Conservation (phyloP, 2,113 vertebrate species). For the Equus przewalskii region DNA sequence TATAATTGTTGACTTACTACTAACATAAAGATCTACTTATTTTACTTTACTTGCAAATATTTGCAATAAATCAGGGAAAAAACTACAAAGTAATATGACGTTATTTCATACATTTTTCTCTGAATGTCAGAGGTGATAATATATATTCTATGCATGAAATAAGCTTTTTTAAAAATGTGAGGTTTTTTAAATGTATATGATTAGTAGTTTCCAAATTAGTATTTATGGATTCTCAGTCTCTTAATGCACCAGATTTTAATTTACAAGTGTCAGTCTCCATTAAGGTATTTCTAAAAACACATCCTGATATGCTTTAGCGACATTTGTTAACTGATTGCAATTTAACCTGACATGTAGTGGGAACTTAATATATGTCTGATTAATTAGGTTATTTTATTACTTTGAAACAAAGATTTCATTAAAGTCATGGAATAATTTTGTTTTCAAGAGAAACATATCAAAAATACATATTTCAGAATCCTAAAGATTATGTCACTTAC, state of each 20-base stretch:
- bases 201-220: not conserved
- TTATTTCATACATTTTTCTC: not conserved
- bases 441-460: not conserved
- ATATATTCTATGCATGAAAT: not conserved
- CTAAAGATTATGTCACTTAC: not conserved
- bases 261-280: not conserved
- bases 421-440: not conserved
- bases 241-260: not conserved
- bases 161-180: not conserved
- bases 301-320: not conserved
- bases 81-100: not conserved
- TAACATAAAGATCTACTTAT: not conserved
- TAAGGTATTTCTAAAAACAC: not conserved
- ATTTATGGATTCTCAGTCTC: not conserved
- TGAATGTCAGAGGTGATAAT: not conserved
- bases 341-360: not conserved
- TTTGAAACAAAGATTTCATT: not conserved
- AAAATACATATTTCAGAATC: not conserved
- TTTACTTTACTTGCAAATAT: not conserved
- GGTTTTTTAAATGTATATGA: not conserved
- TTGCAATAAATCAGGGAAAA: not conserved
- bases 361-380: not conserved
- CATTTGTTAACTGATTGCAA: not conserved
- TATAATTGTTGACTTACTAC: not conserved
- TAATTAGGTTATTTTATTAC: not conserved